These are phyloP conservation scores for Ceratina japonica DNA, from an alignment of 1,140 invertebrate genomes.

Conservation along the genomic window DNA sequence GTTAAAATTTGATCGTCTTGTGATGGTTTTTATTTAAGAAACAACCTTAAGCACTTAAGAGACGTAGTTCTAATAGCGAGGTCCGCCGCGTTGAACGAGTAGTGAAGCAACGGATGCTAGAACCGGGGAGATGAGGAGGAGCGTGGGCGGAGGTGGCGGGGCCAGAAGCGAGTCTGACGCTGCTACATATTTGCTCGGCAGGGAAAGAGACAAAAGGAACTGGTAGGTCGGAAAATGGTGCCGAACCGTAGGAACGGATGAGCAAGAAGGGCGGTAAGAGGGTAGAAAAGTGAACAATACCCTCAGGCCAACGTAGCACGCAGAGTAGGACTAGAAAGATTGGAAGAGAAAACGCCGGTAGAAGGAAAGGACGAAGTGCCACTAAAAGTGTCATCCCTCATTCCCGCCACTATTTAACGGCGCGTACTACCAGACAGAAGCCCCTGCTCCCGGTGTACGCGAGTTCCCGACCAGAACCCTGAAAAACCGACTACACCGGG, in stretches of 20 bases:
- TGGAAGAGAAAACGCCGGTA: conserved; percentile 52
- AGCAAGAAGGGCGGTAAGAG: conserved; percentile 37
- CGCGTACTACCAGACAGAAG: conserved; percentile 1
- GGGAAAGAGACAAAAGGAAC: conserved; percentile 60
- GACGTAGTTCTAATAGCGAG: too few relatives aligned
- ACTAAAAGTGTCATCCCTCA: conserved; percentile 72
- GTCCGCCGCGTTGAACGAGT: background rate
- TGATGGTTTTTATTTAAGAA: too few relatives aligned
- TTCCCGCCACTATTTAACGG: conserved; percentile 51
- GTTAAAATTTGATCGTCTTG: too few relatives aligned
- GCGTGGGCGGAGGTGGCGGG: conserved; percentile 33
- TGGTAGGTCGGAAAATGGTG: conserved; percentile 38
- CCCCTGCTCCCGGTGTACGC: background rate
- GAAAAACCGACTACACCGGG: too few relatives aligned
- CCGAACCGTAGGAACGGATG: conserved; percentile 44
- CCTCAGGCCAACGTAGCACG: conserved; percentile 64
- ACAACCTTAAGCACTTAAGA: too few relatives aligned
- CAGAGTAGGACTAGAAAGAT: conserved; percentile 32
- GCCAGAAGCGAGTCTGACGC: conserved; percentile 39
- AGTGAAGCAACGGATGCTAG: background rate
- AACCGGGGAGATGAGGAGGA: background rate
- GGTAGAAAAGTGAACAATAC: conserved; percentile 71
- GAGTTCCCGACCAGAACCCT: background rate
- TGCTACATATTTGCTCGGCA: conserved; percentile 55
- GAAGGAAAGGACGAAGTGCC: conserved; percentile 55